Percentiles rank a stretch among this genome's conserved stretches.
These are phyloP conservation scores for Philopotamus ludificatus DNA, from an alignment of 1,140 invertebrate species.

Conservation along the genomic window DNA sequence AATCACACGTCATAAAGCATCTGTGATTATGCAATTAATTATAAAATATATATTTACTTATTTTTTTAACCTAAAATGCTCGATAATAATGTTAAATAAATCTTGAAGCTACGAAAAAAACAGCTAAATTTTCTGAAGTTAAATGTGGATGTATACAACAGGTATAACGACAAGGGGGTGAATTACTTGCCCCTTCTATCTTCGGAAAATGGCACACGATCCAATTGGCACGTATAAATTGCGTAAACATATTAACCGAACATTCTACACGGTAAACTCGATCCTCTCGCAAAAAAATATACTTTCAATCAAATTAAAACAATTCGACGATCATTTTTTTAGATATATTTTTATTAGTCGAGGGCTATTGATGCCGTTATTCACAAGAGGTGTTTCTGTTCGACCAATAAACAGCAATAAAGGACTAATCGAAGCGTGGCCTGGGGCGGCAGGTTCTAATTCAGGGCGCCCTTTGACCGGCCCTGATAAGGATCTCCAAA, in stretches of 20 bases:
- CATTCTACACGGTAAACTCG: not conserved
- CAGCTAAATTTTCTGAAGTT: no score
- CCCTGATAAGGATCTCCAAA: constrained; percentile 27
- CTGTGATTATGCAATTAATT: no score
- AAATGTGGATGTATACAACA: no score
- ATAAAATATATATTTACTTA: no score
- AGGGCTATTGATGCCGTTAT: not conserved
- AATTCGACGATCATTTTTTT: not conserved
- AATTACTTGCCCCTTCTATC: not conserved
- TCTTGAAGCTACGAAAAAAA: no score
- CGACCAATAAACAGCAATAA: constrained; percentile 27
- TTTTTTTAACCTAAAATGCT: no score
- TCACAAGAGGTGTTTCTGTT: constrained; percentile 12
- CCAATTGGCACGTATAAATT: constrained; percentile 39
- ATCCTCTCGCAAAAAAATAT: not conserved
- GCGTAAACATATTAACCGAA: constrained; percentile 34
- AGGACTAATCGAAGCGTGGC: constrained; percentile 21
- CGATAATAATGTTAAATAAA: no score
- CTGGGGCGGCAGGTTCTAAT: constrained; percentile 11
- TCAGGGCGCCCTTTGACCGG: constrained; percentile 22
- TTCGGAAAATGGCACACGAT: not conserved
- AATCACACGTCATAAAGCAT: no score
- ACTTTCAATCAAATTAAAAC: not conserved
- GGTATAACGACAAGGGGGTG: constrained; percentile 9
- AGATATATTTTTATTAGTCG: not conserved